Evolutionary conservation across 2,113 vertebrate genomes (phyloP).

Genomic region (Sinosuthora webbiana): DNA sequence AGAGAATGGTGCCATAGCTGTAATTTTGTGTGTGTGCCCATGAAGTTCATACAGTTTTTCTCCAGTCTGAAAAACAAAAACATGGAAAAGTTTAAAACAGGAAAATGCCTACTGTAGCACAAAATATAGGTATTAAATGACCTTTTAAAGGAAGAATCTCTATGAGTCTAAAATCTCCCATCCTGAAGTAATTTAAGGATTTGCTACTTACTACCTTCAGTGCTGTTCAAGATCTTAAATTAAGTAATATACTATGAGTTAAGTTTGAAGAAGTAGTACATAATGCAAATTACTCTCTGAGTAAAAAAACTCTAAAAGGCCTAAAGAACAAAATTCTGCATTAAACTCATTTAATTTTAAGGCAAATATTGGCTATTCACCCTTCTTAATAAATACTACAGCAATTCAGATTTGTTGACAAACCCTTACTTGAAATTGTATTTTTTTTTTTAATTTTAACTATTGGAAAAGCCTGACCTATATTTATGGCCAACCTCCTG

Average conservation of each 20-base stretch:
- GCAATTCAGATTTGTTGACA: neutral
- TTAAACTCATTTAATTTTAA: neutral
- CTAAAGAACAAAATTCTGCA: neutral
- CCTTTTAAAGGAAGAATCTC: neutral
- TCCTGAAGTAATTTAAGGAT: neutral
- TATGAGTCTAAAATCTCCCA: neutral
- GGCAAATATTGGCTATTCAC: neutral
- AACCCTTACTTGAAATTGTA: neutral
- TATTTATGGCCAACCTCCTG: neutral
- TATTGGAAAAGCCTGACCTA: neutral
- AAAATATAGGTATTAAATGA: neutral
- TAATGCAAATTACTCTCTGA: neutral
- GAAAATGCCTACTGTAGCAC: neutral
- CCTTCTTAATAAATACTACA: neutral
- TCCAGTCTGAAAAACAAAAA: slow-evolving; percentile 82
- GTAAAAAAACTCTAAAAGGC: neutral
- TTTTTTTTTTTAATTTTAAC: neutral
- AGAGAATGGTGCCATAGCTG: slow-evolving; percentile 82
- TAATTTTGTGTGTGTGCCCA: slow-evolving; percentile 92
- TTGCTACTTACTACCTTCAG: neutral
- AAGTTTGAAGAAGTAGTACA: neutral
- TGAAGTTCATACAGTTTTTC: slow-evolving; percentile 86
- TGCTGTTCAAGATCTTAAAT: neutral
- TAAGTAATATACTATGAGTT: neutral
- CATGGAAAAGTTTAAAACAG: neutral